A percentile compares a stretch with the other conserved stretches of the same genome.
phyloP scores from a whole-genome alignment of 2,113 vertebrate genomes.

The Brachypteracias leptosomus region DNA sequence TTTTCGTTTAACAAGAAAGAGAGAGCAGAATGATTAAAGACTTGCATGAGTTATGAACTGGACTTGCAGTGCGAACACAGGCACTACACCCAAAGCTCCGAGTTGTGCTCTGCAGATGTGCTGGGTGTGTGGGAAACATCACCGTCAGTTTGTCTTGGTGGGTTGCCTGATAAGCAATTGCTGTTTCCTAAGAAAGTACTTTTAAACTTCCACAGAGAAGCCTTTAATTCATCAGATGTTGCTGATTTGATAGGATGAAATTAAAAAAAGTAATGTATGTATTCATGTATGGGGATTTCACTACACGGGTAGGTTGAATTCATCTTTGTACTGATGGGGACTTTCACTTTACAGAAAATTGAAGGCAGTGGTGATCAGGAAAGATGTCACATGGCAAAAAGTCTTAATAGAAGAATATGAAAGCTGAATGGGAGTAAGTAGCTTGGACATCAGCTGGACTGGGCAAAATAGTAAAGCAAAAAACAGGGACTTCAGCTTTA shows the following conservation, averaged over 20 bases:
- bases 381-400: not conserved
- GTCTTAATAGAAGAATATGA: not conserved
- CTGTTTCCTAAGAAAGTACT: not conserved
- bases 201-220: not conserved
- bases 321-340: not conserved
- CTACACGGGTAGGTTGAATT: not conserved
- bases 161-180: not conserved
- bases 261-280: not conserved
- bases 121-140: not conserved
- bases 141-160: not conserved
- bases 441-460: not conserved
- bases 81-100: not conserved
- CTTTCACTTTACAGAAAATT: not conserved
- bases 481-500: not conserved
- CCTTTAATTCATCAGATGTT: not conserved
- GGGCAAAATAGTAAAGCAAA: not conserved
- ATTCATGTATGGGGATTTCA: not conserved
- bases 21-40: not conserved
- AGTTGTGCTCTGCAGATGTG: not conserved
- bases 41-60: not conserved
- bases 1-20: not conserved
- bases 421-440: not conserved
- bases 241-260: not conserved
- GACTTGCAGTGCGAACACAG: not conserved
- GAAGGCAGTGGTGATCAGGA: not conserved